phyloP scores from a whole-genome alignment of 2,113 vertebrate species.

The Conger conger region DNA sequence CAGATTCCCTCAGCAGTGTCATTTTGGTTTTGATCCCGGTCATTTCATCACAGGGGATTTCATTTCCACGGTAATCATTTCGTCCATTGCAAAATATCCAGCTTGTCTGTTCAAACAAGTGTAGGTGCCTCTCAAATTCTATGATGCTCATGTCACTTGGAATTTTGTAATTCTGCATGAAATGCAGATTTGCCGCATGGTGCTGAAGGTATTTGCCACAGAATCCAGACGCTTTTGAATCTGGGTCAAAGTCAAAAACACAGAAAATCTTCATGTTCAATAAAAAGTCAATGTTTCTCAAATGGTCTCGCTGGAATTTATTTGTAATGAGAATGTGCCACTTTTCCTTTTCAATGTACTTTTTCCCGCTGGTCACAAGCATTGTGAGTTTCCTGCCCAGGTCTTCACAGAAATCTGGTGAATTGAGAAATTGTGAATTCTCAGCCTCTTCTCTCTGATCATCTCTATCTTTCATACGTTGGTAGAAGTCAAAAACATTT shows the following conservation, averaged over 20 bases:
- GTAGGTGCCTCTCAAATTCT: slow-evolving; percentile 43
- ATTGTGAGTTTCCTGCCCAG: slow-evolving; percentile 61
- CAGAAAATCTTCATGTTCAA: slow-evolving; percentile 68
- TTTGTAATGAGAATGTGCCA: slow-evolving; percentile 69
- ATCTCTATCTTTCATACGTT: slow-evolving; percentile 52
- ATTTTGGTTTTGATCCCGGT: slow-evolving; percentile 63
- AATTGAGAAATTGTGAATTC: slow-evolving; percentile 6
- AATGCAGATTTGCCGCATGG: slow-evolving; percentile 52
- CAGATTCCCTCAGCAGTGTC: slow-evolving; percentile 57
- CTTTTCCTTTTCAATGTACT: slow-evolving; percentile 57
- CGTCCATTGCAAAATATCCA: slow-evolving; percentile 77
- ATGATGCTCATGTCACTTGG: slow-evolving; percentile 41
- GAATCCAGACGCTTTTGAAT: slow-evolving; percentile 63
- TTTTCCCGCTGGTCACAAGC: slow-evolving; percentile 62
- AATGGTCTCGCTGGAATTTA: slow-evolving; percentile 42
- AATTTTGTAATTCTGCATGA: slow-evolving; percentile 59
- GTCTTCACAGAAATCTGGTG: slow-evolving; percentile 41
- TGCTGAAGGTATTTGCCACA: slow-evolving; percentile 53
- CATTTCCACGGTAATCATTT: slow-evolving; percentile 47
- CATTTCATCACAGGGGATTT: slow-evolving; percentile 58
- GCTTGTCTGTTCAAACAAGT: slow-evolving; percentile 60
- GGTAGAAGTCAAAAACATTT: slow-evolving; percentile 42
- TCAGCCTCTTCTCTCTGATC: slow-evolving; percentile 61
- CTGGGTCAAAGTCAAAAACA: slow-evolving; percentile 74
- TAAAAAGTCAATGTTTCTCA: slow-evolving; percentile 61